Conservation (phyloP, 1,140 invertebrate species). For the Zophobas atratus region DNA sequence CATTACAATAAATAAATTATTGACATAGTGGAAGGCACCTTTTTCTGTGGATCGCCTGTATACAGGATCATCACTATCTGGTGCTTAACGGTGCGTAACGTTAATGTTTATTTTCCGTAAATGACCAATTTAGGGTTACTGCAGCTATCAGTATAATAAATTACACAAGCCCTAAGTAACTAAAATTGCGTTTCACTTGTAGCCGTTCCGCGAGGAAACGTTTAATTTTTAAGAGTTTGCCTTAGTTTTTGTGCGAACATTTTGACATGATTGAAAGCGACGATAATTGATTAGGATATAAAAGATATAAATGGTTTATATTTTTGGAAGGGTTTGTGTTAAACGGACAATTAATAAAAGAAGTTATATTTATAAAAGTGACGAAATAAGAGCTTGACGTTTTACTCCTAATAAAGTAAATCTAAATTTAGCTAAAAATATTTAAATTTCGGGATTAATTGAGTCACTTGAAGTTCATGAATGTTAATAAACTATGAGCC, state of each 20-base stretch:
- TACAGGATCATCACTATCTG: neutral
- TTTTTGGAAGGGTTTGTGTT: slow-evolving; percentile 1
- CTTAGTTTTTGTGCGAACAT: neutral
- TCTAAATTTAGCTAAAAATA: neutral
- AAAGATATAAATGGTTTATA: neutral
- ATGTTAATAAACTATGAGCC: slow-evolving; percentile 19
- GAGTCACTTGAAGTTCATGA: slow-evolving; percentile 1
- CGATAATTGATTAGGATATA: slow-evolving; percentile 15
- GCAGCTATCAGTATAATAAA: slow-evolving; percentile 5
- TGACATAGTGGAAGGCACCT: too few species aligned
- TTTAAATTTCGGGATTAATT: slow-evolving; percentile 2
- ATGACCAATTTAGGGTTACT: slow-evolving; percentile 6
- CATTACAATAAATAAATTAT: too few species aligned
- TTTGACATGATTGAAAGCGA: slow-evolving; percentile 7
- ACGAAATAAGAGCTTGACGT: neutral
- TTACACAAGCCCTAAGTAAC: neutral
- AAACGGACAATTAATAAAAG: slow-evolving; percentile 8
- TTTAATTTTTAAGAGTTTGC: slow-evolving; percentile 11
- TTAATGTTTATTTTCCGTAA: neutral
- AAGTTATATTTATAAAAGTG: slow-evolving; percentile 6
- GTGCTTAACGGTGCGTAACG: neutral
- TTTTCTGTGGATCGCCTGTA: too few species aligned
- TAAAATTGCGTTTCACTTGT: neutral
- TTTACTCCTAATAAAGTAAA: neutral
- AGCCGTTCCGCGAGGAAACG: neutral